phyloP scores from a whole-genome alignment of 2,113 vertebrate genomes.

The Platysteira castanea region DNA sequence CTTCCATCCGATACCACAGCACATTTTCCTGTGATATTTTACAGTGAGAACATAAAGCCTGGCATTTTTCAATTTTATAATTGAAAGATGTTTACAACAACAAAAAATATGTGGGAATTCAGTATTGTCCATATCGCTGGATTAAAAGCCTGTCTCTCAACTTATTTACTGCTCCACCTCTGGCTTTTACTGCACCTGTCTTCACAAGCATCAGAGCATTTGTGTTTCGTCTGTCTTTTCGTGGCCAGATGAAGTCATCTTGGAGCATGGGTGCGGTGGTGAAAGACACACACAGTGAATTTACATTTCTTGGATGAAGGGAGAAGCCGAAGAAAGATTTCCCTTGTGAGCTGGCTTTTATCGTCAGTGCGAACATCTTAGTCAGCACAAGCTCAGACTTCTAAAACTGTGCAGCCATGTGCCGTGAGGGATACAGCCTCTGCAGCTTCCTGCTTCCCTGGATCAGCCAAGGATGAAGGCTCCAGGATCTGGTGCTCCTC shows the following conservation, averaged over 20 bases:
- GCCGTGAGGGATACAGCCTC: neutral
- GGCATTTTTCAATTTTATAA: neutral
- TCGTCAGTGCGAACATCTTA: accelerated
- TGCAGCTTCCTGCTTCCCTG: neutral
- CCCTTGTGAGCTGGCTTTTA: neutral
- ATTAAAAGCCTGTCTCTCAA: neutral
- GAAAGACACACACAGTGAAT: neutral
- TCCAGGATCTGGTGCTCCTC: neutral
- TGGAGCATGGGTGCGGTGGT: neutral
- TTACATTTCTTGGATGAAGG: slow-evolving; percentile 13
- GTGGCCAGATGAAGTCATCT: neutral
- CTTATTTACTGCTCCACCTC: neutral
- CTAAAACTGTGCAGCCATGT: neutral
- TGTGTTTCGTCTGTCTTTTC: neutral
- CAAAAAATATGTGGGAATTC: neutral
- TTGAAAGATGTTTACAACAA: neutral
- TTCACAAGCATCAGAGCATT: neutral
- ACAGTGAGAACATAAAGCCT: neutral
- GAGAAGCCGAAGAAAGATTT: neutral
- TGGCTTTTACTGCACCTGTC: neutral
- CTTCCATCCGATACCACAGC: neutral
- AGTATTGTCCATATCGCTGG: neutral
- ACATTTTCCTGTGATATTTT: neutral
- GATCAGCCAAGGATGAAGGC: neutral
- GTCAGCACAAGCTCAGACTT: neutral